Evolutionary conservation across 2,113 vertebrate genomes (phyloP).

Genomic region (Neolamprologus caudopunctatus): DNA sequence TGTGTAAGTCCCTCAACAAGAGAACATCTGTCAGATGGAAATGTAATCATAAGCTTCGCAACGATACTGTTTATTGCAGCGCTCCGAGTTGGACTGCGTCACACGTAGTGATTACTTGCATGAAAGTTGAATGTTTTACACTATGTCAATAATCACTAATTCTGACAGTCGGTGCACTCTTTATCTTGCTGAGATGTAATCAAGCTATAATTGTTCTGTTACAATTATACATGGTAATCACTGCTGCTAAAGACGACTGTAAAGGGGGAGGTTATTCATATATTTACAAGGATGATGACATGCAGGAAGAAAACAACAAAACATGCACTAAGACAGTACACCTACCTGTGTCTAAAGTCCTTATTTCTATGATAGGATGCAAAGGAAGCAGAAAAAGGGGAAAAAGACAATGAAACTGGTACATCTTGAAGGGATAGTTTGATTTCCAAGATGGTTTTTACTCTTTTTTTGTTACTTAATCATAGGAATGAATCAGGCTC

Average conservation of each 20-base stretch:
- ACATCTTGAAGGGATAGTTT: neutral
- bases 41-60: slow-evolving; percentile 39
- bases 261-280: slow-evolving; percentile 1
- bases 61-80: neutral
- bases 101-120: neutral
- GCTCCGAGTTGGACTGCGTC: neutral
- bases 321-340: slow-evolving; percentile 11
- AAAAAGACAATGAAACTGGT: slow-evolving; percentile 1
- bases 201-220: slow-evolving; percentile 24
- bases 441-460: neutral
- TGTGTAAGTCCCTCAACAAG: slow-evolving; percentile 16
- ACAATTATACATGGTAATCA: slow-evolving; percentile 26
- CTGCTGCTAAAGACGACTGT: neutral
- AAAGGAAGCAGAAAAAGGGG: slow-evolving; percentile 58
- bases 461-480: neutral
- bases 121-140: neutral
- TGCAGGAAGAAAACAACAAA: neutral
- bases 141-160: neutral
- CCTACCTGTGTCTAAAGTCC: slow-evolving; percentile 99
- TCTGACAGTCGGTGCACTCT: neutral
- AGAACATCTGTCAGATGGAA: slow-evolving; percentile 42
- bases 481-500: neutral
- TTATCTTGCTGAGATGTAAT: slow-evolving; percentile 16
- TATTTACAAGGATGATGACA: neutral
- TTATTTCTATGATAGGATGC: slow-evolving; percentile 89